Base-by-base conservation (phyloP, 1,140 invertebrate genomes). In the Tetraneura akinire region DNA sequence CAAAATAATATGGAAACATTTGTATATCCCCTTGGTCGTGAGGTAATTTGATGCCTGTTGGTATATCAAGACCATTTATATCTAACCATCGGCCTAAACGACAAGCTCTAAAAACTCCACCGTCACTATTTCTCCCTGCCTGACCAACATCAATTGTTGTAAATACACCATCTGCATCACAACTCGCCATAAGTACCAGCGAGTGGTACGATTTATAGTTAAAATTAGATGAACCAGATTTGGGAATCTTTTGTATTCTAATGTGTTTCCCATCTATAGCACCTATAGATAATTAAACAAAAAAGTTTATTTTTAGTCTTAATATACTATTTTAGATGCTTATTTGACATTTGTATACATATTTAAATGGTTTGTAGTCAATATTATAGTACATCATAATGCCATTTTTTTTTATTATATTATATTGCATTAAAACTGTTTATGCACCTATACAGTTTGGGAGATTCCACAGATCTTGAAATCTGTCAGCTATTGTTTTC, bases 281-380 rank as follows among this genome's bases (percentile, higher is more conserved):
- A 53, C 49, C 49, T 53, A 53, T n/a, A 53, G 6, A 53, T n/a
- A 16, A 53, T 53, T 53, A 53, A 53, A 53, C 49, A 53, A 53
- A 53, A 53, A 18, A n/a, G 49, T n/a, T 53, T 53, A 53, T n/a
- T 53, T 53, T 53, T 53, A 2, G 49, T 53, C 49, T 53, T 53
- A 53, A 53, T 53, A 53, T 53, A n/a, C 49, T 53, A n/a, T n/a
- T 53, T 53, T n/a, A 53, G 1, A 53, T 53, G 49, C 49, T 53
- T 53, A 53, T 53, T n/a, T n/a, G n/a, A n/a, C n/a, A n/a, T n/a
- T 53, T 53, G 49, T 53, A 53, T 53, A 53, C 49, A n/a, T 53
- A n/a, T 53, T 53, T 53, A 53, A 53, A 53, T 49, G 47, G 47
- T 49, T 49, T 49, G 47, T 16, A 16, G 47, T 49, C 47, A 49